phyloP scores from a whole-genome alignment of 2,113 vertebrate species.

The Pardalotus punctatus region DNA sequence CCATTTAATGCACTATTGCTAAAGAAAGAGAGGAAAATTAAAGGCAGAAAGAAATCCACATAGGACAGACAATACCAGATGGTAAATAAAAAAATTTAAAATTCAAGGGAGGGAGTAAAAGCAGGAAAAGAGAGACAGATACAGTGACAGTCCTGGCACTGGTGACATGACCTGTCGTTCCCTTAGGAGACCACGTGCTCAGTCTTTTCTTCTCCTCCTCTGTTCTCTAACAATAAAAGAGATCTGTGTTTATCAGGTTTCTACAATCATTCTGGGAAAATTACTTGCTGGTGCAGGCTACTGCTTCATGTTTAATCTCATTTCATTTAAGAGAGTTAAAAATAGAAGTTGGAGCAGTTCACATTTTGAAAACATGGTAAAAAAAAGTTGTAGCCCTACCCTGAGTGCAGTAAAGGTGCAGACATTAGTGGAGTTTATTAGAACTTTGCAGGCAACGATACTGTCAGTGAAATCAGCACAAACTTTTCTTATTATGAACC shows the following conservation, averaged over 20 bases:
- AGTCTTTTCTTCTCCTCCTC: not conserved
- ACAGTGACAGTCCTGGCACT: not conserved
- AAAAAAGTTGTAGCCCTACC: not conserved
- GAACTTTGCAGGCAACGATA: not conserved
- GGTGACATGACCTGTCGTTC: not conserved
- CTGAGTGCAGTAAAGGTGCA: not conserved
- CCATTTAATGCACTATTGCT: not conserved
- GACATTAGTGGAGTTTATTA: not conserved
- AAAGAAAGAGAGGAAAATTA: not conserved
- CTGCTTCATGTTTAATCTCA: conserved; percentile 14
- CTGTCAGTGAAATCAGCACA: not conserved
- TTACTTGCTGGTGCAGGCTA: not conserved
- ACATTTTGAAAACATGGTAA: not conserved
- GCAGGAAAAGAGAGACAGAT: not conserved
- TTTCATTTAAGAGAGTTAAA: conserved; percentile 55
- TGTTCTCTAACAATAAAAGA: conserved; percentile 2
- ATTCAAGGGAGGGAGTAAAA: not conserved
- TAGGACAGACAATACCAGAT: not conserved
- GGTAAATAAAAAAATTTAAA: not conserved
- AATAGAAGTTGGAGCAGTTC: conserved; percentile 32
- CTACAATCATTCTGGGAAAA: conserved; percentile 17
- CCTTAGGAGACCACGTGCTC: not conserved
- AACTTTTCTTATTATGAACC: not conserved
- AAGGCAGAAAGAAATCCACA: not conserved
- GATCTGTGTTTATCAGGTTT: conserved; percentile 28